These are phyloP conservation scores for Tautogolabrus adspersus DNA, from an alignment of 2,113 vertebrate genomes.

Conservation along the genomic window DNA sequence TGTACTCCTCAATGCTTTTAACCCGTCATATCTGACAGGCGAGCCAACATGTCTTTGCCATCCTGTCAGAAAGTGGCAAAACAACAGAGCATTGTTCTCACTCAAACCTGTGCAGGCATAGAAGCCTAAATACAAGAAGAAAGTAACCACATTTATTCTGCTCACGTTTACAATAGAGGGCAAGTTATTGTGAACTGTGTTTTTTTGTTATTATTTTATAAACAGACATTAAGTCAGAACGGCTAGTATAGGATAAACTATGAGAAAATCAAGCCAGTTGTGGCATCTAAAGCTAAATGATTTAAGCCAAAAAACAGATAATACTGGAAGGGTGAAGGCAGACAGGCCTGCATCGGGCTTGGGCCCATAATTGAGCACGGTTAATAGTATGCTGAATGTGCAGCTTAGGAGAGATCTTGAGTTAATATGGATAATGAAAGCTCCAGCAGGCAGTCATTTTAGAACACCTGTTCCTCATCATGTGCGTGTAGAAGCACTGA, in stretches of 20 bases:
- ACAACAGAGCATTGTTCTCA: background rate
- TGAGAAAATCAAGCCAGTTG: background rate
- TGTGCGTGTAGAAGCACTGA: background rate
- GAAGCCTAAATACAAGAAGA: background rate
- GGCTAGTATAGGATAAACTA: background rate
- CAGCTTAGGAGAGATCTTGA: constrained; percentile 5
- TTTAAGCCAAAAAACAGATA: background rate
- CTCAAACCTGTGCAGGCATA: background rate
- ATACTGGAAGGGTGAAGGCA: background rate
- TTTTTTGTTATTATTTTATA: background rate
- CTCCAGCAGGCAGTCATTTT: constrained; percentile 37
- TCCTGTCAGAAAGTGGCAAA: background rate
- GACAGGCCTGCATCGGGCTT: background rate
- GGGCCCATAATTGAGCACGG: background rate
- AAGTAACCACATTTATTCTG: background rate
- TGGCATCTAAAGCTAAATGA: background rate
- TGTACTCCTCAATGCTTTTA: background rate
- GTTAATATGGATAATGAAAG: constrained; percentile 42
- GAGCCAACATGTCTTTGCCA: background rate
- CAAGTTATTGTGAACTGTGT: background rate
- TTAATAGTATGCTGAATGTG: constrained; percentile 20
- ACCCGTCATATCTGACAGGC: background rate
- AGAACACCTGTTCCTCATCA: constrained; percentile 55
- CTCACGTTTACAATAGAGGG: background rate
- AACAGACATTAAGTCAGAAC: background rate